Percentiles rank a stretch among this genome's conserved stretches.
These are phyloP conservation scores for Psittacula cyanocephala DNA, from an alignment of 2,113 vertebrate genomes.

Conservation along the genomic window DNA sequence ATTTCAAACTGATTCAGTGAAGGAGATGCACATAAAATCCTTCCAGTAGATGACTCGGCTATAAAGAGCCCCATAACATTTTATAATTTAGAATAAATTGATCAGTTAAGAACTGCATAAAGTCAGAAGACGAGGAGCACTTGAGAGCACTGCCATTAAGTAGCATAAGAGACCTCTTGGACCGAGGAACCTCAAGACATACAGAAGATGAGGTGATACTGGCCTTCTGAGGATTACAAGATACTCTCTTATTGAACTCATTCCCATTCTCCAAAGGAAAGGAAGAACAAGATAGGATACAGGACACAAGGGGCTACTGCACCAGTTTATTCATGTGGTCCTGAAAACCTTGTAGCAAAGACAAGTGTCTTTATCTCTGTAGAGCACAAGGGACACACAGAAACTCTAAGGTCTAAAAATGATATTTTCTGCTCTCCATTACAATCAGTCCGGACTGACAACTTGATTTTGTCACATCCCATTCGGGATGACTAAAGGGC, in stretches of 20 bases:
- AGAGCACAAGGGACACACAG: background rate
- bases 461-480: background rate
- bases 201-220: background rate
- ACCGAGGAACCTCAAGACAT: background rate
- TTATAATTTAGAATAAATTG: background rate
- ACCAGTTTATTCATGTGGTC: background rate
- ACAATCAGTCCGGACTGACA: background rate
- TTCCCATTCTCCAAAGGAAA: background rate
- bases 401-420: background rate
- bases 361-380: background rate
- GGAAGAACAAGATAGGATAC: background rate
- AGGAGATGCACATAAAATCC: background rate
- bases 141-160: background rate
- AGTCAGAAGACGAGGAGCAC: fast-evolving
- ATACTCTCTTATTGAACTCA: background rate
- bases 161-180: background rate
- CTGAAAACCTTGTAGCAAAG: background rate
- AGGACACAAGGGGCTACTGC: background rate
- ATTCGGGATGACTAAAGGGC: background rate
- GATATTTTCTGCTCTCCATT: background rate
- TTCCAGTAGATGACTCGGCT: background rate
- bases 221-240: background rate
- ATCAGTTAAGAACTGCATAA: background rate
- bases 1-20: background rate
- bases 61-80: background rate